These are phyloP conservation scores for Cantharis flavilabris DNA, from an alignment of 2,888 invertebrate genomes.

Conservation along the genomic window DNA sequence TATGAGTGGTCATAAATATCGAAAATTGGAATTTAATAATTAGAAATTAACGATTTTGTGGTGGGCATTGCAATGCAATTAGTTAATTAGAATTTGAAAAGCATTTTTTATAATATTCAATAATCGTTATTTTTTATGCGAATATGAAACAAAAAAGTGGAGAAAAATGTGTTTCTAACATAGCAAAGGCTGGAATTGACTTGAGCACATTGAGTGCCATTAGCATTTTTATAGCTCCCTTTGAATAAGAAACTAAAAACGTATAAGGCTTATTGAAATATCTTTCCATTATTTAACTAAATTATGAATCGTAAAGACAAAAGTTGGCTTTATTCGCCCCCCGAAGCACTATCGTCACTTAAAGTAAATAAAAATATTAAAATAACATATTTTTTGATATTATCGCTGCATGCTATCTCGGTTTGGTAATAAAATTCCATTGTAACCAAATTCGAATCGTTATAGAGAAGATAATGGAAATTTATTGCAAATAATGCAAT, in stretches of 20 bases:
- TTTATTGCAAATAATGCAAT: constrained; percentile 2
- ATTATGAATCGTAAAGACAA: constrained; percentile 19
- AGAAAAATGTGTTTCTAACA: constrained; percentile 19
- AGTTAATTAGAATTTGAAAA: not conserved
- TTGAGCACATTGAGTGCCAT: constrained; percentile 21
- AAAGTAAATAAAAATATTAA: not conserved
- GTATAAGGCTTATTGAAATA: constrained; percentile 30
- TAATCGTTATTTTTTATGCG: constrained; percentile 28
- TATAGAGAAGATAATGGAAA: not conserved
- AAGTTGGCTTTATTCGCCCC: not conserved
- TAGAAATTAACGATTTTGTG: not conserved
- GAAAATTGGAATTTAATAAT: not conserved
- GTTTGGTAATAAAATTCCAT: not conserved
- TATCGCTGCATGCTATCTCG: not conserved
- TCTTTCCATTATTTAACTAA: constrained; percentile 19
- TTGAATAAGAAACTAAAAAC: constrained; percentile 30
- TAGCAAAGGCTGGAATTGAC: constrained; percentile 6
- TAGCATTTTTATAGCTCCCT: constrained; percentile 30
- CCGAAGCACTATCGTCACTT: not conserved
- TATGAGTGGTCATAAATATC: not conserved
- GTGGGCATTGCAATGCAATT: not conserved
- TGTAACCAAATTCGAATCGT: not conserved
- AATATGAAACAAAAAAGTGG: constrained; percentile 20
- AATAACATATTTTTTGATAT: not conserved
- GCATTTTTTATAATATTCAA: constrained; percentile 5